Evolutionary conservation across 64 coral and sea anemone species (phyloP).

Genomic region (Acropora yongei): DNA sequence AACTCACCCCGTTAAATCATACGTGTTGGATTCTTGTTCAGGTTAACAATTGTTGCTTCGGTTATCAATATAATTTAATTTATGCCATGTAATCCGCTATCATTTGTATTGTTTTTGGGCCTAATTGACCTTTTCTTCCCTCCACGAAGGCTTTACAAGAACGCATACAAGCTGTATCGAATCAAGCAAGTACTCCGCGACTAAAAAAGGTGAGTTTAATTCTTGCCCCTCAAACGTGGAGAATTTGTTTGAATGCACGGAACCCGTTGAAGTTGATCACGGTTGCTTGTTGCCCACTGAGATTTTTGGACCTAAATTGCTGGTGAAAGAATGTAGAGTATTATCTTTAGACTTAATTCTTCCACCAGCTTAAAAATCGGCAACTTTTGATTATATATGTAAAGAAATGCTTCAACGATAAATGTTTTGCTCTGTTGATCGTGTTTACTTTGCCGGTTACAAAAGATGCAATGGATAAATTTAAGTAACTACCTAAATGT

Average conservation of each 20-base stretch:
- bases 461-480: too few relatives aligned
- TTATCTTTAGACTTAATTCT: too few relatives aligned
- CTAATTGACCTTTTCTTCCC: background rate
- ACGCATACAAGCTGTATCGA: slow-evolving; percentile 59
- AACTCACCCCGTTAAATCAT: background rate
- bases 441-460: too few relatives aligned
- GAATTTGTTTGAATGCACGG: background rate
- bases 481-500: too few relatives aligned
- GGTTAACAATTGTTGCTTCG: background rate
- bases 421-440: background rate
- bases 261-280: too few relatives aligned
- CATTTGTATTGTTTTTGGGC: background rate
- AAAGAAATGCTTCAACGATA: background rate
- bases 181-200: slow-evolving; percentile 74
- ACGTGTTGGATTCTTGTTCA: background rate
- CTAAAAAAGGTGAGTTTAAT: slow-evolving; percentile 50
- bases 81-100: background rate
- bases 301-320: too few relatives aligned
- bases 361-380: too few relatives aligned
- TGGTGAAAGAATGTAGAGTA: too few relatives aligned
- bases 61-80: slow-evolving; percentile 28
- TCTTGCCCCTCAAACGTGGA: background rate
- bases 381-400: too few relatives aligned
- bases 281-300: too few relatives aligned
- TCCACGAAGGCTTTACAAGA: slow-evolving; percentile 76